Evolutionary conservation across 2,113 vertebrate genomes (phyloP), one percentile per base, ranked within the genome.

Genomic region (Trochalopteron elliotii): DNA sequence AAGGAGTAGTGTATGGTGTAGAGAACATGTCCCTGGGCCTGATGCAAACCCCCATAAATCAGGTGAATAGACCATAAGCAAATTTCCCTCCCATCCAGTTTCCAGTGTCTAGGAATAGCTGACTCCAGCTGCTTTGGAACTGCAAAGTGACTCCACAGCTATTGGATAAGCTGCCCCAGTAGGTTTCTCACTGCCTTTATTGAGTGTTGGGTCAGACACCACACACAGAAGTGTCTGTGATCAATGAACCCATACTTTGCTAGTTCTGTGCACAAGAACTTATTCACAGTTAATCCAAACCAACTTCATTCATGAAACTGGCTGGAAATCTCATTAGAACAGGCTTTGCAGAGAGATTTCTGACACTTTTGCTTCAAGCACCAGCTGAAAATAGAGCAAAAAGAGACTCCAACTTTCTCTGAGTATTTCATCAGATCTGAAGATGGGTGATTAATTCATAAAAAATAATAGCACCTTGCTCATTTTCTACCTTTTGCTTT

Each of bases 281-380:
- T 86, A 88, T 71, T 87, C 88, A 86, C 60, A 81, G 71, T 68
- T 93, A 89, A 95, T 87, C 83, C 83, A 94, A 89, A 92, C 60
- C 49, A 83, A 49, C 57, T 75, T 94, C 87, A 94, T 91, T 92
- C 85, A 89, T 53, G 61, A 87, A 95, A 92, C 85, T 92, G 76
- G 50, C 83, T 93, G 72, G 93, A 94, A 96, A 92, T 83, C 83
- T 87, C 88, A 83, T 89, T 88, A 93, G 80, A 92, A 87, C 14
- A 86, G 52, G 44, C 20, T 89, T 94, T 95, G 69, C 68, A 89
- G 56, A 74, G 89, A 91, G 52, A 86, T 86, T 90, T 96, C 68
- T 93, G 71, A 75, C 64, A 94, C 35, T 88, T 89, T 50, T 88
- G 16, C 84, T 94, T 94, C 47, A 60, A 88, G 30, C 17, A 63